Percentiles rank a stretch among this genome's conserved stretches.
These are phyloP conservation scores for Phylloscopus trochiloides DNA, from an alignment of 2,113 vertebrate genomes.

Conservation along the genomic window DNA sequence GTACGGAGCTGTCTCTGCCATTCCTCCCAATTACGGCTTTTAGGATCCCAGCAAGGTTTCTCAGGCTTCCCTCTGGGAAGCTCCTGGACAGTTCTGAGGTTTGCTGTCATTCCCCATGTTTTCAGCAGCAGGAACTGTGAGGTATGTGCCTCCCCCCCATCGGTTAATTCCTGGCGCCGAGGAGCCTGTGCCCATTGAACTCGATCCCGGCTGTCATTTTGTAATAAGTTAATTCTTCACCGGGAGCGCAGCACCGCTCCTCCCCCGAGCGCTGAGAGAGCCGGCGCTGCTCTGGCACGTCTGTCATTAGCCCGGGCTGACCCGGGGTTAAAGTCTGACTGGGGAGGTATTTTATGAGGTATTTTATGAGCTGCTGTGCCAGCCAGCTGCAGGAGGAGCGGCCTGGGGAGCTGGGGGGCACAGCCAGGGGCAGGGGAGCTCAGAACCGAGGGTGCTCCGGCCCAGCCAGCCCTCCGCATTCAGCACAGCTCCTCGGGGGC, in stretches of 20 bases:
- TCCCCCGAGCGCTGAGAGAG: background rate
- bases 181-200: background rate
- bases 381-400: background rate
- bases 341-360: background rate
- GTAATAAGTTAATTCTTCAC: background rate
- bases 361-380: background rate
- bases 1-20: rapidly evolving
- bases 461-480: background rate
- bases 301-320: background rate
- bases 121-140: background rate
- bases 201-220: background rate
- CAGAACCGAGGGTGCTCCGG: background rate
- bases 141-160: background rate
- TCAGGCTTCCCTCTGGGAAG: background rate
- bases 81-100: background rate
- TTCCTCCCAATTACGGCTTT: background rate
- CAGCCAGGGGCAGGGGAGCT: rapidly evolving
- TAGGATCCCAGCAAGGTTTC: background rate
- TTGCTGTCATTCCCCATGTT: background rate
- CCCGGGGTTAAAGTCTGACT: background rate
- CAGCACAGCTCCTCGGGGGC: background rate
- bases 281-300: background rate
- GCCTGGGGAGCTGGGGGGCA: background rate
- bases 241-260: background rate
- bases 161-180: background rate